Evolutionary conservation across 2,797 vertebrate species (phyloP).

Genomic region (Lagodon rhomboides): DNA sequence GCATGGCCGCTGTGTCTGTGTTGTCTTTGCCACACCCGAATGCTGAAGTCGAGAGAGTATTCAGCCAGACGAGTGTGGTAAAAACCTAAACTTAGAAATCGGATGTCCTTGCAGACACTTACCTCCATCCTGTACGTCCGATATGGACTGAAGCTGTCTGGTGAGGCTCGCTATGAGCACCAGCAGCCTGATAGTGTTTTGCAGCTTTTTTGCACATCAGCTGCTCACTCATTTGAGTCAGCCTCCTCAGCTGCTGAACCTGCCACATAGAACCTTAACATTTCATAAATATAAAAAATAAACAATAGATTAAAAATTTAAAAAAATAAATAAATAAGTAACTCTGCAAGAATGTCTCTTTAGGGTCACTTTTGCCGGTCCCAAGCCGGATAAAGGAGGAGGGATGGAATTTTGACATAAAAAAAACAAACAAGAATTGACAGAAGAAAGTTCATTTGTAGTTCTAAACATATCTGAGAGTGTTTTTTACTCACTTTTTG

Average conservation of each 20-base stretch:
- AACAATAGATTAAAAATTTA: too few species aligned
- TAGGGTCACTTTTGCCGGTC: background rate
- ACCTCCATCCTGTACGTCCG: constrained; percentile 43
- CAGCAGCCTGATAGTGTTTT: constrained; percentile 51
- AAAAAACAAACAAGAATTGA: background rate
- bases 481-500: background rate
- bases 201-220: constrained; percentile 46
- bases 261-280: constrained; percentile 17
- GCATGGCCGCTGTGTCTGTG: constrained; percentile 20
- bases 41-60: constrained; percentile 25
- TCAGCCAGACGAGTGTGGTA: constrained; percentile 29
- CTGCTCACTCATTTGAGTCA: constrained; percentile 41
- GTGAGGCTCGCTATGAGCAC: constrained; percentile 54
- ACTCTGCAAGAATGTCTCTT: background rate
- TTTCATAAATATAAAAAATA: background rate
- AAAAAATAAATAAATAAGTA: too few species aligned
- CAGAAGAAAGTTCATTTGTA: background rate
- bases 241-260: constrained; percentile 39
- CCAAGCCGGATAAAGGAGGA: too few species aligned
- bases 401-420: background rate
- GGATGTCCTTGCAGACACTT: constrained; percentile 35
- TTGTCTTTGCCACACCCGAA: constrained; percentile 26
- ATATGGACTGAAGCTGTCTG: constrained; percentile 54
- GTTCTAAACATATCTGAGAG: background rate
- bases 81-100: constrained; percentile 46